These are phyloP conservation scores for Mesorhabditis spiculigera DNA, from an alignment of 2,888 invertebrate species.

Conservation along the genomic window DNA sequence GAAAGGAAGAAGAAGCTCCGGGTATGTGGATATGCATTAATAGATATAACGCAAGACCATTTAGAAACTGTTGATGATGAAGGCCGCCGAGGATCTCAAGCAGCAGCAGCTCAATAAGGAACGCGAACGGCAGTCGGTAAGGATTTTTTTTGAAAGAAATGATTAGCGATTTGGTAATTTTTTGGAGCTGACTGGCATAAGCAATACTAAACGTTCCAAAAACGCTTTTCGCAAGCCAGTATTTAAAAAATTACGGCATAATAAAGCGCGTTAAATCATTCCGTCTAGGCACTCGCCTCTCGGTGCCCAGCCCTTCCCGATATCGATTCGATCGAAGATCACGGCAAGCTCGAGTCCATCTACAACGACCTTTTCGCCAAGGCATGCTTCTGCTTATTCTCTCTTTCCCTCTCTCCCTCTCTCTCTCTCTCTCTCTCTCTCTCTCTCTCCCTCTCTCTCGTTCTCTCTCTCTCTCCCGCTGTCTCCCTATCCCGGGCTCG, in stretches of 20 bases:
- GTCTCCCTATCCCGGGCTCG: no score
- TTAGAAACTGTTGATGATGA: constrained; percentile 95
- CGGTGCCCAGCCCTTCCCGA: constrained; percentile 84
- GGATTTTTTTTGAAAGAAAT: not conserved
- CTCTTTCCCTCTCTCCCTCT: no score
- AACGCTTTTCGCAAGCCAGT: no score
- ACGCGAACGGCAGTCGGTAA: constrained; percentile 68
- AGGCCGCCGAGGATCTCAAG: constrained; percentile 98
- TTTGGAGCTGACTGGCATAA: no score
- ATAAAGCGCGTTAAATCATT: no score
- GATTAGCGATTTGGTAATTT: not conserved
- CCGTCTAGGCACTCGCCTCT: constrained; percentile 58
- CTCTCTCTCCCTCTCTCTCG: no score
- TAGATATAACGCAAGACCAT: not conserved
- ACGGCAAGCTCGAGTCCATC: constrained; percentile 62
- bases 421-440: no score
- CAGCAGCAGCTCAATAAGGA: constrained; percentile 98
- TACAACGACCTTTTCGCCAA: constrained; percentile 67
- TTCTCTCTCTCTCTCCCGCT: no score
- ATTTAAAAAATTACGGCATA: no score
- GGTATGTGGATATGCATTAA: constrained; percentile 68
- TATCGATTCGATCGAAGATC: constrained; percentile 76
- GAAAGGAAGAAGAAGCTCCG: constrained; percentile 99
- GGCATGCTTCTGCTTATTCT: not conserved
- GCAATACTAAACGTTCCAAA: no score